Base-by-base conservation (phyloP, 2,888 invertebrate genomes). In the Apotomis capreana region DNA sequence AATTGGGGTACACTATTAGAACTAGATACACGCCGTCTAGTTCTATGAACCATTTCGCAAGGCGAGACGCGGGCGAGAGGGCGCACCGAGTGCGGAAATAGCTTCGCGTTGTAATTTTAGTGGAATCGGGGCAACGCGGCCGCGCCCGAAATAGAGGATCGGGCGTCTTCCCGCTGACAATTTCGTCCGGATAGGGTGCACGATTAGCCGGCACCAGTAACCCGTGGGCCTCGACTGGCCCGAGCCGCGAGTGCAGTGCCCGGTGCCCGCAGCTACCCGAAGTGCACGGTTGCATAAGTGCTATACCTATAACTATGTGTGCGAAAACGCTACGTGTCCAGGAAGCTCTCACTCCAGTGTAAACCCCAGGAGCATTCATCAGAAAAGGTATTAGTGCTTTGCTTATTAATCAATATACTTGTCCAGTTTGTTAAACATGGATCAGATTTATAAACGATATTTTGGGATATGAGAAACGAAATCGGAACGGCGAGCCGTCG, bases 71-170 rank as follows among this genome's bases (percentile, higher is more conserved):
- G 80, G 79, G 82, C 81, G 79, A 81, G 88, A 85, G 87, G 83
- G 87, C 89, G 84, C 87, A 83, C 82, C 80, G 84, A 84, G 93
- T 91, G 92, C 93, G 92, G 93, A 93, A 93, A 93, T 93, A 93
- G 92, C 90, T 83, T 78, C 87, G 86, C 88, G 89, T 87, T 87
- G 90, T 93, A 93, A 92, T 92, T 93, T 93, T 91, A 92, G 91
- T 93, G 87, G 87, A 93, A 93, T 91, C 93, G 89, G 93, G 93
- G 93, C 93, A 93, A 93, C 90, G 83, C 91, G 90, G 91, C 87
- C 92, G 88, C 89, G 84, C 90, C 90, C 84, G 88, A 92, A 93
- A 93, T 93, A 93, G 92, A 85, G 87, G 84, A 40, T 40, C 87
- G 84, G 86, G 89, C 89, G 88, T 88, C 88, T 89, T 87, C 84